Conservation (phyloP, 2,888 invertebrate genomes). For the Anorthoa munda region DNA sequence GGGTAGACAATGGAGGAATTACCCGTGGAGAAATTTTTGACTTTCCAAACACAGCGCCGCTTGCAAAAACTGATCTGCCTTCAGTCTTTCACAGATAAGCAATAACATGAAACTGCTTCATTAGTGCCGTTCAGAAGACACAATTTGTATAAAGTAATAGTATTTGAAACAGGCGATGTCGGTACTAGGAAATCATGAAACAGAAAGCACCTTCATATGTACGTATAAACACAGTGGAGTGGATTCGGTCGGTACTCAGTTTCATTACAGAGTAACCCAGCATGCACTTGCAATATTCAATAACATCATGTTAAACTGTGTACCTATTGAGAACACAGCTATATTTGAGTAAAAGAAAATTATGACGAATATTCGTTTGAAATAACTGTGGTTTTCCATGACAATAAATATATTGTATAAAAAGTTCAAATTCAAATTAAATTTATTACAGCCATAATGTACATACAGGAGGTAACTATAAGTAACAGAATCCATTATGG, state of each 20-base stretch:
- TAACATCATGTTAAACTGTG: slow-evolving; percentile 17
- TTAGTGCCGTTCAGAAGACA: neutral
- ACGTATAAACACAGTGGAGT: slow-evolving; percentile 12
- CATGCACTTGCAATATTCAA: slow-evolving; percentile 24
- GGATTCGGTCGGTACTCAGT: slow-evolving; percentile 1
- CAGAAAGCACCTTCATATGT: neutral
- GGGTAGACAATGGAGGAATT: too few relatives aligned
- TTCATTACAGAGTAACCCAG: slow-evolving; percentile 1
- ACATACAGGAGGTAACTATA: too few relatives aligned
- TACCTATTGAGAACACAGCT: neutral
- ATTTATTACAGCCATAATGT: too few relatives aligned
- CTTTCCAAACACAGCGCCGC: too few relatives aligned
- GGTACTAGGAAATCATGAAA: neutral
- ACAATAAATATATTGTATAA: slow-evolving; percentile 5
- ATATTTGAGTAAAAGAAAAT: slow-evolving; percentile 4
- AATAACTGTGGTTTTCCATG: neutral
- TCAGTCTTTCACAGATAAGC: too few relatives aligned
- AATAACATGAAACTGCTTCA: too few relatives aligned
- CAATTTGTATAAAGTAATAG: too few relatives aligned
- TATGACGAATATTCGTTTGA: neutral
- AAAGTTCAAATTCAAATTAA: too few relatives aligned
- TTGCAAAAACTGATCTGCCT: too few relatives aligned
- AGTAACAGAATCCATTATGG: too few relatives aligned
- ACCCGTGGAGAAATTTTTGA: too few relatives aligned
- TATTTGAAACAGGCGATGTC: neutral